Evolutionary conservation across 2,888 invertebrate species (phyloP).

Genomic region (Pachydiplax longipennis): DNA sequence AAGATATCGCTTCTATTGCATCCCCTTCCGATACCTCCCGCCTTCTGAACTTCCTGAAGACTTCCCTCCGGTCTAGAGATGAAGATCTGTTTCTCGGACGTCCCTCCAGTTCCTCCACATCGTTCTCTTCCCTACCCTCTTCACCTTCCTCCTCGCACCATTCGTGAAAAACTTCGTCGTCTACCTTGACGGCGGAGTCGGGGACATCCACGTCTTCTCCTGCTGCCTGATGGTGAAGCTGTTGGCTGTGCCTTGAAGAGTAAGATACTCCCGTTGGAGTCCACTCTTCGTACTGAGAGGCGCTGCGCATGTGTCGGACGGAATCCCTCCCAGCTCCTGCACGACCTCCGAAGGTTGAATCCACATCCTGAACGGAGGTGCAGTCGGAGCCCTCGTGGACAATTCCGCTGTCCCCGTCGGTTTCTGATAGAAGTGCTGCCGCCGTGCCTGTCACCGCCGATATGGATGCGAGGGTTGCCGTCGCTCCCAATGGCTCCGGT

Average conservation of each 20-base stretch:
- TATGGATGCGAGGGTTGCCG: not conserved
- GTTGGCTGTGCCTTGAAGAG: not conserved
- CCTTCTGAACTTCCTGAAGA: slow-evolving; percentile 58
- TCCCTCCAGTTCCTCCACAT: not conserved
- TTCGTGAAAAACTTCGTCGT: not conserved
- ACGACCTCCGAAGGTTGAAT: not conserved
- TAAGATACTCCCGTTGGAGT: not conserved
- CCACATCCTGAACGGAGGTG: slow-evolving; percentile 68
- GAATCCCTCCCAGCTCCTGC: slow-evolving; percentile 57
- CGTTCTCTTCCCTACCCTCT: not conserved
- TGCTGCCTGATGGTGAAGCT: not conserved
- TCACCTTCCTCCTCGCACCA: not conserved
- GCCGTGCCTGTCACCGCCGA: slow-evolving; percentile 27
- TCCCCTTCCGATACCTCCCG: not conserved
- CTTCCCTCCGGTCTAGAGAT: slow-evolving; percentile 66
- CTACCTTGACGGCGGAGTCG: not conserved
- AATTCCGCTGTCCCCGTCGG: slow-evolving; percentile 79
- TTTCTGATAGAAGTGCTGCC: slow-evolving; percentile 48
- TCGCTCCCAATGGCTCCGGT: not conserved
- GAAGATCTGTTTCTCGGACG: slow-evolving; percentile 59
- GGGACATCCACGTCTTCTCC: not conserved
- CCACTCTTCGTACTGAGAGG: slow-evolving; percentile 47
- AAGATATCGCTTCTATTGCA: slow-evolving; percentile 16
- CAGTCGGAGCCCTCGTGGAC: slow-evolving; percentile 73
- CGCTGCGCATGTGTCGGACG: slow-evolving; percentile 47